Evolutionary conservation across 2,797 vertebrate genomes (phyloP).

Genomic region (Rhinogobio ventralis): DNA sequence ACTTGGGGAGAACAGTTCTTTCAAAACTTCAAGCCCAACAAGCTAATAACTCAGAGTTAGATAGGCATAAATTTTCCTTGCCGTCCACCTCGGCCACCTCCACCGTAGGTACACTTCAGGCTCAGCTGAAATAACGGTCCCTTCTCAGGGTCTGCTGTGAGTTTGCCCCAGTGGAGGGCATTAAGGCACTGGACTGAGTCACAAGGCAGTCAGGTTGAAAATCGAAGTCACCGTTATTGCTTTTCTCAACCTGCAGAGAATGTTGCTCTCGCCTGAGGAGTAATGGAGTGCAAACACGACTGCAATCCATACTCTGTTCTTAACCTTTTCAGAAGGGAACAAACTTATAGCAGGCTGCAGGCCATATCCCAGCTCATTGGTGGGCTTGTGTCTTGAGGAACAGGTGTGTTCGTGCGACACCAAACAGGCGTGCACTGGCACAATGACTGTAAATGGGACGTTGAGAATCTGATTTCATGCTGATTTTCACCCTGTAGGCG

Average conservation of each 20-base stretch:
- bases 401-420: neutral
- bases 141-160: constrained; percentile 51
- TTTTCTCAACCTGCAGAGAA: constrained; percentile 49
- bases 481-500: neutral
- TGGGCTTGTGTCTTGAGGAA: constrained; percentile 15
- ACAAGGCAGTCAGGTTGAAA: constrained; percentile 58
- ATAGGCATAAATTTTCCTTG: constrained; percentile 50
- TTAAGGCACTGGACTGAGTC: constrained; percentile 56
- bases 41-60: constrained; percentile 50
- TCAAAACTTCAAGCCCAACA: constrained; percentile 37
- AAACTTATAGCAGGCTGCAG: constrained; percentile 24
- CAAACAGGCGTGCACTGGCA: constrained; percentile 9
- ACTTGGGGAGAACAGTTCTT: constrained; percentile 33
- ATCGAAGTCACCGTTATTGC: constrained; percentile 57
- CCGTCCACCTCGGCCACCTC: constrained; percentile 28
- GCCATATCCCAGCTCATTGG: neutral
- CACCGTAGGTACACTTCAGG: constrained; percentile 23
- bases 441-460: constrained; percentile 16
- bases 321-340: constrained; percentile 27
- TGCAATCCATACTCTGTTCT: constrained; percentile 24
- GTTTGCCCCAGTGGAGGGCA: constrained; percentile 43
- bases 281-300: constrained; percentile 37
- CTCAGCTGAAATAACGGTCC: constrained; percentile 42
- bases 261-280: constrained; percentile 24
- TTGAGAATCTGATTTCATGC: neutral